Evolutionary conservation across 1,140 invertebrate genomes (phyloP), one percentile per base, ranked within the genome.

Genomic region (Pararge aegeria): DNA sequence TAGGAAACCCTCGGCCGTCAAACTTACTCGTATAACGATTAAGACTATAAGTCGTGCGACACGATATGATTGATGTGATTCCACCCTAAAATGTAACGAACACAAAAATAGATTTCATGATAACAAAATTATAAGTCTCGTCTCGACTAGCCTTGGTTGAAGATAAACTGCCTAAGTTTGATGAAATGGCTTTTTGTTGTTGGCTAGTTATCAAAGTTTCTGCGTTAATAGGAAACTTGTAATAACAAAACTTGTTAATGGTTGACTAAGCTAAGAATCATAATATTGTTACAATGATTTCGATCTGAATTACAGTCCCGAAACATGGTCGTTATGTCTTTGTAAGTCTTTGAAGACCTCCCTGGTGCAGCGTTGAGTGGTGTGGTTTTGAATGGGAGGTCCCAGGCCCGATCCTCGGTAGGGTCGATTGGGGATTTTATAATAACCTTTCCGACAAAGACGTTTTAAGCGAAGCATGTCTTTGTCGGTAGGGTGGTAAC

Each of bases 81-180:
- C 1, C n/a, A 34, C 10, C 7, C 30, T 34, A 34, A 34, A 34
- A 34, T 12, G 0, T 34, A 12, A 67, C 52, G 70, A 65, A 55
- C 64, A 52, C 72, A 64, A 34, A 64, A 64, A 64, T 61, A 72
- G 75, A 78, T 78, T 64, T 55, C 49, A 52, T 69, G 75, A 78
- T 78, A 78, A 78, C 68, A 48, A 73, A 78, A 78, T 78, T 73
- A 75, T 69, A 73, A 73, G 58, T 29, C 55, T 30, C 42, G 20
- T 24, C 30, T 20, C 15, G 40, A 7, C 55, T 56, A 38, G 48
- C 55, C 48, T 40, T 29, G 29, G 54, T 30, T 9, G 42, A 20
- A 50, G 9, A 30, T 42, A 24, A 49, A 50, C 30, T 40, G 29
- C 55, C 20, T 9, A 57, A 50, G 19, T 37, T 40, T 51, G 34